A percentile compares a stretch with the other conserved stretches of the same genome.
Evolutionary conservation across 2,888 invertebrate species (phyloP).

Genomic region (Pasiphila rectangulata): DNA sequence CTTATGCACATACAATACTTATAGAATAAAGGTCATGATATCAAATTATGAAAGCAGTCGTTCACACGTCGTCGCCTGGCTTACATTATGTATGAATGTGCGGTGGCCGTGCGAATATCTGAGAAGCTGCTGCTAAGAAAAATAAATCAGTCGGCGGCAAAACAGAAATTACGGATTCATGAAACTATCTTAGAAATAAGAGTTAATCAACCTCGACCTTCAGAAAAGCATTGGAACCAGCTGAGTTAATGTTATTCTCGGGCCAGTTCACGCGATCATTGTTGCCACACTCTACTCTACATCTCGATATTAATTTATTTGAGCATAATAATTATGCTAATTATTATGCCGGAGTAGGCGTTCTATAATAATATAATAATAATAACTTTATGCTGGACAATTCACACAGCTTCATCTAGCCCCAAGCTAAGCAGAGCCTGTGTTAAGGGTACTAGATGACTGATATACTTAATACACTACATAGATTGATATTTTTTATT

Average conservation of each 20-base stretch:
- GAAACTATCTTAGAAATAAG: constrained; percentile 6
- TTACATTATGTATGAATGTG: not conserved
- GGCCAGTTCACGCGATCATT: constrained; percentile 7
- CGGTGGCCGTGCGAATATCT: not conserved
- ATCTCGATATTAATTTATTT: too few relatives aligned
- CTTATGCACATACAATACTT: too few relatives aligned
- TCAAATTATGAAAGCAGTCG: not conserved
- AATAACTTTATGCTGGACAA: too few relatives aligned
- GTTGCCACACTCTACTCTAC: too few relatives aligned
- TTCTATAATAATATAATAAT: too few relatives aligned
- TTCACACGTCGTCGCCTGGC: not conserved
- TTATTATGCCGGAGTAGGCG: too few relatives aligned
- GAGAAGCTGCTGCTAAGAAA: not conserved
- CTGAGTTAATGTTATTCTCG: not conserved
- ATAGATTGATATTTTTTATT: too few relatives aligned
- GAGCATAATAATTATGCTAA: too few relatives aligned
- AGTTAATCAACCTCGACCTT: constrained; percentile 16
- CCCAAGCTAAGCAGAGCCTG: too few relatives aligned
- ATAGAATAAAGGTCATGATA: not conserved
- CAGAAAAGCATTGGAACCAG: constrained; percentile 7
- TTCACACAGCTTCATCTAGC: too few relatives aligned
- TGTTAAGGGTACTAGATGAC: too few relatives aligned
- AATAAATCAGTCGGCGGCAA: not conserved
- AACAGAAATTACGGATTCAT: constrained; percentile 12
- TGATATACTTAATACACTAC: too few relatives aligned